phyloP scores from a whole-genome alignment of 1,140 invertebrate genomes.

The Samia ricini region DNA sequence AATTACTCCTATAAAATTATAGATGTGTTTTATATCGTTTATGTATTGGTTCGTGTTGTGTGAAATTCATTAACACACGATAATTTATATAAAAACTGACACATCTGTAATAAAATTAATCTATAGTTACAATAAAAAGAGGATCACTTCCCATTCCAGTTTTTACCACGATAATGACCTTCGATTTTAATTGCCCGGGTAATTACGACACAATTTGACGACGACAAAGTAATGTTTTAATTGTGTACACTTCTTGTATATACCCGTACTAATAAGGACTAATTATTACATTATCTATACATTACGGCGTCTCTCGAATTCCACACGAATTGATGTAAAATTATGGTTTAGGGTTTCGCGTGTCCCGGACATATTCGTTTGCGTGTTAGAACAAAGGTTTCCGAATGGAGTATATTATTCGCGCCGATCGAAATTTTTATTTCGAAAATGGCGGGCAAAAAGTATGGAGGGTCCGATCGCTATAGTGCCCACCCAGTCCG shows the following conservation, averaged over 20 bases:
- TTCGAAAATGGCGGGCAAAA: constrained; percentile 60
- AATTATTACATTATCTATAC: constrained; percentile 51
- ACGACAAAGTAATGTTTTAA: constrained; percentile 68
- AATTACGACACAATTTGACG: constrained; percentile 69
- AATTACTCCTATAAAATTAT: no score
- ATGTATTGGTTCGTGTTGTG: no score
- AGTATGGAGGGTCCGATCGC: constrained; percentile 55
- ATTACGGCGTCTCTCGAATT: constrained; percentile 12
- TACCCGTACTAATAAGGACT: constrained; percentile 54
- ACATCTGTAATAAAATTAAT: constrained; percentile 34
- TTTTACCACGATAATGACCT: constrained; percentile 63
- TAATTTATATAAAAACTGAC: not conserved
- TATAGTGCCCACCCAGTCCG: constrained; percentile 68
- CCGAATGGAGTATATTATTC: constrained; percentile 42
- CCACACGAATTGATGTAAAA: not conserved
- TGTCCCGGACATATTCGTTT: constrained; percentile 33
- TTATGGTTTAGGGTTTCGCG: constrained; percentile 32
- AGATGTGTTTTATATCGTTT: no score
- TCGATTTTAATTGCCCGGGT: constrained; percentile 60
- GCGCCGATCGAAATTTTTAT: constrained; percentile 52
- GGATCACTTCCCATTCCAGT: constrained; percentile 56
- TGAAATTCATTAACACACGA: no score
- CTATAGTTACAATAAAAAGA: constrained; percentile 44
- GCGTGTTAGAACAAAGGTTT: constrained; percentile 37
- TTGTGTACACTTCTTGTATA: constrained; percentile 54